Conservation (phyloP, 2,113 vertebrate genomes). For the Synchiropus splendidus region DNA sequence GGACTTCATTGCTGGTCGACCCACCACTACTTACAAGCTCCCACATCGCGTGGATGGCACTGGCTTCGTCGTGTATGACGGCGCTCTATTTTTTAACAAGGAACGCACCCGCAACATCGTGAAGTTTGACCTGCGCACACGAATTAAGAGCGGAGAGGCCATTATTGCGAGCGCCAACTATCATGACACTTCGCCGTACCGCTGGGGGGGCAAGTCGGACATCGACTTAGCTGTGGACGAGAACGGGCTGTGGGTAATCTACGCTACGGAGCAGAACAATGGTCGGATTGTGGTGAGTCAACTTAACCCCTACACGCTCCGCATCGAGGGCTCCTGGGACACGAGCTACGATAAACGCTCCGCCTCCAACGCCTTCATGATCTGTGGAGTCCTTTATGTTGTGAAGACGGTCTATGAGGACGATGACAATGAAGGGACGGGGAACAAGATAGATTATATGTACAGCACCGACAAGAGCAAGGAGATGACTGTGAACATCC, state of each 20-base stretch:
- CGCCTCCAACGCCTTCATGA: slow-evolving; percentile 85
- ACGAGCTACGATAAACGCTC: slow-evolving; percentile 75
- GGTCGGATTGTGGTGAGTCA: slow-evolving; percentile 90
- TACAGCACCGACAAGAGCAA: slow-evolving; percentile 93
- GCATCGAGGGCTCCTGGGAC: slow-evolving; percentile 82
- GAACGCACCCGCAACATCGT: slow-evolving; percentile 98
- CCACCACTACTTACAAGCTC: slow-evolving; percentile 95
- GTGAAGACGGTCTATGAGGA: slow-evolving; percentile 97
- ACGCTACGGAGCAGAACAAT: slow-evolving; percentile 81
- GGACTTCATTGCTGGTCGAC: slow-evolving; percentile 93
- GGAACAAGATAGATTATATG: slow-evolving; percentile 98
- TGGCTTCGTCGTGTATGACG: slow-evolving; percentile 93
- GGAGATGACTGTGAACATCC: slow-evolving; percentile 82
- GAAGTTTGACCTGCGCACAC: slow-evolving; percentile 91
- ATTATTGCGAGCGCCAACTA: slow-evolving; percentile 86
- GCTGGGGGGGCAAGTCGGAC: slow-evolving; percentile 78
- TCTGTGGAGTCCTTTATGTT: slow-evolving; percentile 89
- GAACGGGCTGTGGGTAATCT: slow-evolving; percentile 90
- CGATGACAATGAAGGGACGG: slow-evolving; percentile 93
- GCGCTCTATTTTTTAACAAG: slow-evolving; percentile 97
- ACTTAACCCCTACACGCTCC: slow-evolving; percentile 84
- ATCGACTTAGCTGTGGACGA: slow-evolving; percentile 88
- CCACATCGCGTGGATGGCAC: slow-evolving; percentile 95
- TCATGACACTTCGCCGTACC: slow-evolving; percentile 84
- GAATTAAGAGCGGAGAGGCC: slow-evolving; percentile 96